These are phyloP conservation scores for Conomelus anceps DNA, from an alignment of 2,888 invertebrate genomes.

Conservation along the genomic window DNA sequence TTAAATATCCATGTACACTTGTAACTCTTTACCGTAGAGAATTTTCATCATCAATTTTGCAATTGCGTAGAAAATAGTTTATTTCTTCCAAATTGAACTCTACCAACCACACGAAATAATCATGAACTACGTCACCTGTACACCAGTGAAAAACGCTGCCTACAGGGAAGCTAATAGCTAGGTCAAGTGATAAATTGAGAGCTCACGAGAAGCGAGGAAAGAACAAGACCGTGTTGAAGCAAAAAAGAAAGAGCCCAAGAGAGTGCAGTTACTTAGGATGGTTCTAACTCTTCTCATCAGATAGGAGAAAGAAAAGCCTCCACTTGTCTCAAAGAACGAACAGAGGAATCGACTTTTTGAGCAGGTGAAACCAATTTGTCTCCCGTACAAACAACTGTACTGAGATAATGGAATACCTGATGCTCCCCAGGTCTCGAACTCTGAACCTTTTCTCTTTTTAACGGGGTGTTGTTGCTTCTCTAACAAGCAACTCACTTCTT, in stretches of 20 bases:
- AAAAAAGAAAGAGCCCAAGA: not conserved
- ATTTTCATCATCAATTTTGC: too few relatives aligned
- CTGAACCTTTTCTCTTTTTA: not conserved
- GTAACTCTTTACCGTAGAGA: too few relatives aligned
- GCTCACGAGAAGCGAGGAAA: not conserved
- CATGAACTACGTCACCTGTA: too few relatives aligned
- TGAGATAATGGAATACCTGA: constrained; percentile 2
- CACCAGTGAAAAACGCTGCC: not conserved
- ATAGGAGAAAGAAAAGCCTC: not conserved
- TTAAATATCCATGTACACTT: too few relatives aligned
- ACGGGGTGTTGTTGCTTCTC: not conserved
- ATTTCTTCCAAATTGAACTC: too few relatives aligned
- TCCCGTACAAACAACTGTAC: constrained; percentile 3
- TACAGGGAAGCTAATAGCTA: not conserved
- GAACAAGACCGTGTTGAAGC: not conserved
- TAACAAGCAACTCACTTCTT: not conserved
- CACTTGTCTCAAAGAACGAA: not conserved
- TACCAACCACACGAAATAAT: not conserved
- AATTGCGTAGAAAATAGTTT: too few relatives aligned
- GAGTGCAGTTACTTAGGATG: not conserved
- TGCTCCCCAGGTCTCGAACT: not conserved
- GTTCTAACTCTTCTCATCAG: not conserved
- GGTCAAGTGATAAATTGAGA: not conserved
- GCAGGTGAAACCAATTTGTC: constrained; percentile 6
- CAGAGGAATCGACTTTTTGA: not conserved